Conservation (phyloP, 1,140 invertebrate genomes). For the silkworm (Bombyx mori) region DNA sequence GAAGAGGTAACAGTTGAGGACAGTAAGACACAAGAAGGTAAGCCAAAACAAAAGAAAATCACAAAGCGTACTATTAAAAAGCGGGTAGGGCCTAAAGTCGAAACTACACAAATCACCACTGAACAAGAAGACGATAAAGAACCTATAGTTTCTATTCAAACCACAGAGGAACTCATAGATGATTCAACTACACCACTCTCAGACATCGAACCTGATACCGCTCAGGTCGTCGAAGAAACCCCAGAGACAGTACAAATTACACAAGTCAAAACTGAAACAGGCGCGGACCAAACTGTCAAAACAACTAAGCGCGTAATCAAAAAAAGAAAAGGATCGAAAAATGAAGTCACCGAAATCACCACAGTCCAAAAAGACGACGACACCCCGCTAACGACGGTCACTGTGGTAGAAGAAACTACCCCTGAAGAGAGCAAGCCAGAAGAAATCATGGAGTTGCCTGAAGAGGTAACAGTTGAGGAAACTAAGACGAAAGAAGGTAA, state of each 20-base stretch:
- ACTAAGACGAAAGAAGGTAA: too few species aligned
- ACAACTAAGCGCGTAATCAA: constrained; percentile 7
- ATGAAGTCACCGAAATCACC: too few species aligned
- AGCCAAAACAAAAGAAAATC: constrained; percentile 36
- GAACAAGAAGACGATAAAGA: constrained; percentile 24
- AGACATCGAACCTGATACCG: constrained; percentile 28
- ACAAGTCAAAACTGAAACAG: constrained; percentile 37
- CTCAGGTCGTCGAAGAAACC: constrained; percentile 35
- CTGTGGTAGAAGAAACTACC: too few species aligned
- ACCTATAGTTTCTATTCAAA: constrained; percentile 14
- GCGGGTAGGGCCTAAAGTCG: constrained; percentile 14
- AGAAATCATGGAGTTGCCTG: too few species aligned
- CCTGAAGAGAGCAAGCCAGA: too few species aligned
- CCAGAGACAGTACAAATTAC: constrained; percentile 45
- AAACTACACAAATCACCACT: too few species aligned
- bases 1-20: constrained; percentile 33
- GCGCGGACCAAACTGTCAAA: constrained; percentile 41
- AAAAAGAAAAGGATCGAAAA: too few species aligned
- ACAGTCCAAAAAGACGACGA: too few species aligned
- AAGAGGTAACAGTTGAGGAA: too few species aligned
- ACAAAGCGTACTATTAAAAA: constrained; percentile 53
- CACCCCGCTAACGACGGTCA: too few species aligned
- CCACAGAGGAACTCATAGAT: constrained; percentile 10
- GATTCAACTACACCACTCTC: constrained; percentile 21
- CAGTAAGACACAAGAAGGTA: constrained; percentile 24